phyloP scores from a whole-genome alignment of 2,888 invertebrate species.

The Drosophila subsilvestris region DNA sequence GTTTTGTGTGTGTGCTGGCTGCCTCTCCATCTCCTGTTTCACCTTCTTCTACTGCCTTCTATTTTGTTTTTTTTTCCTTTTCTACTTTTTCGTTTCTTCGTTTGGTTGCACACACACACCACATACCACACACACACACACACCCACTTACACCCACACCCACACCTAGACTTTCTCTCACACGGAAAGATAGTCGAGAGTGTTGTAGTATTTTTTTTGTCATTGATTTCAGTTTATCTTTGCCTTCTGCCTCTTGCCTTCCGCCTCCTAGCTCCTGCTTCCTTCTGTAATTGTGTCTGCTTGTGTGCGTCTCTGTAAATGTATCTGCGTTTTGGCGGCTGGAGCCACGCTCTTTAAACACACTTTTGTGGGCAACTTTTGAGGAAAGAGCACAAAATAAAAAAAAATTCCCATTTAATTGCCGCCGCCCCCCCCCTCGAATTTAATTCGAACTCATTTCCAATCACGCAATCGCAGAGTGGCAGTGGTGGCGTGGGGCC shows the following conservation, averaged over 20 bases:
- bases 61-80: background rate
- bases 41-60: background rate
- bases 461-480: conserved; percentile 53
- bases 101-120: conserved; percentile 21
- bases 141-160: background rate
- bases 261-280: background rate
- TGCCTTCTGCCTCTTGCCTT: background rate
- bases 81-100: conserved; percentile 13
- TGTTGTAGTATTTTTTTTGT: conserved; percentile 39
- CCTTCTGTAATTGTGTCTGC: conserved; percentile 1
- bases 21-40: background rate
- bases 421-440: conserved; percentile 40
- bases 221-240: conserved; percentile 60
- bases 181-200: conserved; percentile 7
- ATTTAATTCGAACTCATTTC: conserved; percentile 60
- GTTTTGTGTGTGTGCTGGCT: background rate
- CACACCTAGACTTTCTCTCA: background rate
- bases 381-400: conserved; percentile 2
- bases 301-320: background rate
- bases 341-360: conserved; percentile 25
- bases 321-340: background rate
- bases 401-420: conserved; percentile 54
- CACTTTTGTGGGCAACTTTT: conserved; percentile 37
- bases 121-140: background rate
- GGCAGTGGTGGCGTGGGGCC: background rate